Percentiles rank a stretch among this genome's conserved stretches.
Evolutionary conservation across 2,888 invertebrate genomes (phyloP).

Genomic region (Hypercompe scribonia): DNA sequence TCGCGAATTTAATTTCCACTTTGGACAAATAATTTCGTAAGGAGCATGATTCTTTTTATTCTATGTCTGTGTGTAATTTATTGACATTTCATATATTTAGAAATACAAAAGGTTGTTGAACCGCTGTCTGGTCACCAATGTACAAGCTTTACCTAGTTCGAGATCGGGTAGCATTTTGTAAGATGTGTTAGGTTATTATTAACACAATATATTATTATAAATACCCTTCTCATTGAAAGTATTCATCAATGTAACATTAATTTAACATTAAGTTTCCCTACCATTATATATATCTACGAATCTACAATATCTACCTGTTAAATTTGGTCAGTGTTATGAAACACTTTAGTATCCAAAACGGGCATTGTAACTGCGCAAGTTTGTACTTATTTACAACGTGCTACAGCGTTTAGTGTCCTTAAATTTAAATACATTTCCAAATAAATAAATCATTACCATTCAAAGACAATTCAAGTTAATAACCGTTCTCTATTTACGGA

Average conservation of each 20-base stretch:
- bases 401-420: conserved; percentile 33
- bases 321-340: conserved; percentile 6
- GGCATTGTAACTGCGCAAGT: conserved; percentile 18
- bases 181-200: background rate
- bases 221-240: background rate
- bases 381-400: conserved; percentile 1
- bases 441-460: conserved; percentile 46
- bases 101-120: background rate
- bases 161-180: background rate
- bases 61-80: background rate
- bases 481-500: conserved; percentile 29
- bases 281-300: background rate
- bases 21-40: background rate
- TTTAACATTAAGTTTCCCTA: background rate
- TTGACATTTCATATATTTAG: background rate
- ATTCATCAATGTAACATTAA: background rate
- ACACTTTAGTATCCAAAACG: conserved; percentile 12
- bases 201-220: no score
- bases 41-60: background rate
- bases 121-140: no score
- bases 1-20: background rate
- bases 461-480: conserved; percentile 6
- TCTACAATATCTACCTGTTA: background rate
- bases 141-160: no score
- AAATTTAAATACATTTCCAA: conserved; percentile 45